These are phyloP conservation scores for Agonopterix subpropinquella DNA, from an alignment of 2,888 invertebrate species.

Conservation along the genomic window DNA sequence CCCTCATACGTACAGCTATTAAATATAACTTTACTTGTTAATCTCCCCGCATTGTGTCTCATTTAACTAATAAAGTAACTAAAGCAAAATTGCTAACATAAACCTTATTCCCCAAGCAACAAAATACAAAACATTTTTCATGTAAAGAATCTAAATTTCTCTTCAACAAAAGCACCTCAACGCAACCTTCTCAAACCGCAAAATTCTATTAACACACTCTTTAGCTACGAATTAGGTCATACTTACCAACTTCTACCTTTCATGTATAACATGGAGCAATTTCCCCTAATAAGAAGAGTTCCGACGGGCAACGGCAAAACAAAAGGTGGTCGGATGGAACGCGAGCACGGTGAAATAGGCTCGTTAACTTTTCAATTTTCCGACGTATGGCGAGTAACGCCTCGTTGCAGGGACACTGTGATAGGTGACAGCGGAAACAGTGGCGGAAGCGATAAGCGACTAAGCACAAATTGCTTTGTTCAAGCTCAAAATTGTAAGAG, in stretches of 20 bases:
- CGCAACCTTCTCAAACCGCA: constrained; percentile 4
- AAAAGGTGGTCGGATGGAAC: constrained; percentile 53
- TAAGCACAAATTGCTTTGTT: too few relatives aligned
- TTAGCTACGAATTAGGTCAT: constrained; percentile 39
- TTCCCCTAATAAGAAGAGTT: constrained; percentile 51
- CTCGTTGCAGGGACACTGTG: constrained; percentile 1
- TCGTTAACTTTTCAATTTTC: constrained; percentile 73
- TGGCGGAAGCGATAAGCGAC: too few relatives aligned
- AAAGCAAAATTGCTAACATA: too few relatives aligned
- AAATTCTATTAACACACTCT: constrained; percentile 25
- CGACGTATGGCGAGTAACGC: constrained; percentile 42
- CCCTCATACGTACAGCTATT: too few relatives aligned
- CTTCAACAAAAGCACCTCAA: too few relatives aligned
- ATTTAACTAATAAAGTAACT: too few relatives aligned
- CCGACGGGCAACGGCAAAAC: constrained; percentile 34
- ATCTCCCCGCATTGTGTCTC: too few relatives aligned
- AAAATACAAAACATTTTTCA: too few relatives aligned
- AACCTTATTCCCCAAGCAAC: too few relatives aligned
- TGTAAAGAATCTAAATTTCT: too few relatives aligned
- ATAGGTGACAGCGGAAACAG: background rate
- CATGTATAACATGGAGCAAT: constrained; percentile 48
- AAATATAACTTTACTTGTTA: too few relatives aligned
- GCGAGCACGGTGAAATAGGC: constrained; percentile 53
- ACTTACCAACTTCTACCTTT: constrained; percentile 31
- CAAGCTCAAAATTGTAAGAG: too few relatives aligned